Evolutionary conservation across 2,888 invertebrate species (phyloP).

Genomic region (Lycophotia porphyrea): DNA sequence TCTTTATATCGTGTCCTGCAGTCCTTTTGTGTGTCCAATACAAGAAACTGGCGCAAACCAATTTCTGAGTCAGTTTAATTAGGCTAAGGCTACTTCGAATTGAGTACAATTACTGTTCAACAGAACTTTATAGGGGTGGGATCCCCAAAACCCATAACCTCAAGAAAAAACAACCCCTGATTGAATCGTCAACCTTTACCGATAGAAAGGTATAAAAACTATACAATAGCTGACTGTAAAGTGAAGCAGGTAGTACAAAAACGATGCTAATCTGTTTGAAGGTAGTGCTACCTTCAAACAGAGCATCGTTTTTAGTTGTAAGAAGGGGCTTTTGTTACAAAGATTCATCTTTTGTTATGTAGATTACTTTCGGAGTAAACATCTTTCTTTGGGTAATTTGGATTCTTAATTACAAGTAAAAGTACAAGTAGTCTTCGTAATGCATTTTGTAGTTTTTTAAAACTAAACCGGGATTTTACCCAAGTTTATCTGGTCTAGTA

Average conservation of each 20-base stretch:
- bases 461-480: neutral
- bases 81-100: neutral
- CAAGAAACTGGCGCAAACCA: neutral
- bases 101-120: neutral
- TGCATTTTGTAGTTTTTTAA: too few species aligned
- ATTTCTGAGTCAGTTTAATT: neutral
- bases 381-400: constrained; percentile 12
- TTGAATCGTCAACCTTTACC: constrained; percentile 27
- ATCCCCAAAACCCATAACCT: neutral
- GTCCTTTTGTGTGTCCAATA: neutral
- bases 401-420: neutral
- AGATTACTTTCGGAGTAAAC: constrained; percentile 20
- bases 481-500: neutral
- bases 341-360: constrained; percentile 28
- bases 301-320: too few species aligned
- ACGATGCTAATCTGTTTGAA: constrained; percentile 23
- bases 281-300: too few species aligned
- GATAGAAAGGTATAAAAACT: constrained; percentile 8
- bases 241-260: constrained; percentile 39
- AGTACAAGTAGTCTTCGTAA: too few species aligned
- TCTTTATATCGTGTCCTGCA: neutral
- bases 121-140: neutral
- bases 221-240: constrained; percentile 21
- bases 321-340: constrained; percentile 24
- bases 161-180: constrained; percentile 14